phyloP scores from a whole-genome alignment of 2,113 vertebrate species.

The Hystrix cristata region DNA sequence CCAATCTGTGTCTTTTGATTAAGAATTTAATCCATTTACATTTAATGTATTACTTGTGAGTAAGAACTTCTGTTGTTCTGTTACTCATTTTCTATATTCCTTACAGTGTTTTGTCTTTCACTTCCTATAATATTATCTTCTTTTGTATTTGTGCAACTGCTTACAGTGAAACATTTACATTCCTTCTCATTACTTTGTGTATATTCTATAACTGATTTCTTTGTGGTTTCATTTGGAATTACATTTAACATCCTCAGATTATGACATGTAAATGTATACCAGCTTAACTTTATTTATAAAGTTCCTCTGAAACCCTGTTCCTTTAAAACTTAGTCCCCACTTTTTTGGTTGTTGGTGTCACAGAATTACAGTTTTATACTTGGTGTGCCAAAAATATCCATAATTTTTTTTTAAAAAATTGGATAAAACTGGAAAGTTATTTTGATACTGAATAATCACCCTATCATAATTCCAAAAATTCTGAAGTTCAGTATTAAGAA shows the following conservation, averaged over 20 bases:
- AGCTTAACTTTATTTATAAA: neutral
- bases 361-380: neutral
- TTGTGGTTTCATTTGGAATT: neutral
- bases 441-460: neutral
- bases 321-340: neutral
- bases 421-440: neutral
- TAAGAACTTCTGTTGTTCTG: neutral
- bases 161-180: neutral
- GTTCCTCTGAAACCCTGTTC: neutral
- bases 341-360: neutral
- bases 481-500: conserved; percentile 27
- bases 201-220: neutral
- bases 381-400: fast-evolving
- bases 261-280: neutral
- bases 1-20: neutral
- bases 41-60: neutral
- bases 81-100: neutral
- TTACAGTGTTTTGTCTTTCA: neutral
- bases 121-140: neutral
- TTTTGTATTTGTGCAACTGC: neutral
- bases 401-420: neutral
- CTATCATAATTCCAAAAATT: neutral
- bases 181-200: neutral
- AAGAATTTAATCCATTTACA: neutral
- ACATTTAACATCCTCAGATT: neutral